These are phyloP conservation scores for Dasyurus viverrinus DNA, from an alignment of 2,113 vertebrate genomes.

Conservation along the genomic window DNA sequence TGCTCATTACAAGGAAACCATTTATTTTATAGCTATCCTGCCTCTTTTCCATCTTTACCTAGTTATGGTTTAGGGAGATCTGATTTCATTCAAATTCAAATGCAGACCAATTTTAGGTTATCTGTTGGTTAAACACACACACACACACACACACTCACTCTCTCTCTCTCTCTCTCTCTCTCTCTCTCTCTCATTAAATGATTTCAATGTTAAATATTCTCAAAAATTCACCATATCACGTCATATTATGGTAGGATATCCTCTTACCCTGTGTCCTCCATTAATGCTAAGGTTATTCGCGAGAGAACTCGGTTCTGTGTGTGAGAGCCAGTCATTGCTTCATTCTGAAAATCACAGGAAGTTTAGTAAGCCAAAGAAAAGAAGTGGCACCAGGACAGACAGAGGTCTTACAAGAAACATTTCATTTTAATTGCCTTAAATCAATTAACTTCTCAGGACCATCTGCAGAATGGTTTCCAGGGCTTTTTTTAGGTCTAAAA, in stretches of 20 bases:
- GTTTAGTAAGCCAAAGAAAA: constrained; percentile 44
- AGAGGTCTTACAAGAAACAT: background rate
- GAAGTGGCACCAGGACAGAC: background rate
- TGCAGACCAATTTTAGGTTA: background rate
- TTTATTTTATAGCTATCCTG: background rate
- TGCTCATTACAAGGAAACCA: background rate
- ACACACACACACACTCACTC: too few species aligned
- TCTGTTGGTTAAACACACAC: background rate
- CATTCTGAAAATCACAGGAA: constrained; percentile 89
- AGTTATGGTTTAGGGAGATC: background rate
- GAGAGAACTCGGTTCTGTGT: constrained; percentile 98
- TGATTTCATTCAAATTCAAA: background rate
- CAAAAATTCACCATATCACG: background rate
- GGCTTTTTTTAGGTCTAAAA: constrained; percentile 9
- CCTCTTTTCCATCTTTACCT: background rate
- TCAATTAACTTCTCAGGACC: background rate
- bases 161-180: too few species aligned
- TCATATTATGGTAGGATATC: background rate
- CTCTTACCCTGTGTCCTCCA: constrained; percentile 97
- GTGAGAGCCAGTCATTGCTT: constrained; percentile 99
- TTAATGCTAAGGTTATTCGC: constrained; percentile 95
- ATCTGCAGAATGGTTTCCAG: background rate
- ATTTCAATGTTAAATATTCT: constrained; percentile 14
- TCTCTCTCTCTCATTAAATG: background rate
- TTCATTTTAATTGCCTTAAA: background rate